Evolutionary conservation across 2,797 vertebrate species (phyloP).

Genomic region (Enteromius trimaculatus): DNA sequence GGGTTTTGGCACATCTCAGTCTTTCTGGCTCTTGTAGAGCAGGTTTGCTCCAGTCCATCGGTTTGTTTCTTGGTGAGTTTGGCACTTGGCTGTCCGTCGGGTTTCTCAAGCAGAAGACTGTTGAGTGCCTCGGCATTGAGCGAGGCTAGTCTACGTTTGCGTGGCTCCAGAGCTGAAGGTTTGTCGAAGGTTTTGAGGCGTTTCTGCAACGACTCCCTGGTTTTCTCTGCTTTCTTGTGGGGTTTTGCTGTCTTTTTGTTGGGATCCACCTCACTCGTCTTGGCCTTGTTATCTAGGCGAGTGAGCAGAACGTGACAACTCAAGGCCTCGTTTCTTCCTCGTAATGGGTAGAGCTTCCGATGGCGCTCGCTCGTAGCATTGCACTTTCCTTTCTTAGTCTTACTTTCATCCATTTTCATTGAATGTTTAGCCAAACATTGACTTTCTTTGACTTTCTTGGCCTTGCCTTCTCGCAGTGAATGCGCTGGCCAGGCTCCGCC

Average conservation of each 20-base stretch:
- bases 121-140: conserved; percentile 96
- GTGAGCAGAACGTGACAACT: conserved; percentile 92
- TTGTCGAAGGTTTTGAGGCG: conserved; percentile 63
- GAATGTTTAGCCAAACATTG: conserved; percentile 64
- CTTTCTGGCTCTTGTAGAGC: conserved; percentile 65
- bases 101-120: conserved; percentile 89
- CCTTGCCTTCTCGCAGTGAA: conserved; percentile 73
- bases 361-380: conserved; percentile 52
- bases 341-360: conserved; percentile 89
- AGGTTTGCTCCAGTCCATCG: conserved; percentile 61
- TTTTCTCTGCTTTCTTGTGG: conserved; percentile 56
- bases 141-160: conserved; percentile 92
- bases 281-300: conserved; percentile 79
- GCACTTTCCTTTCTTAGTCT: conserved; percentile 61
- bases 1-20: conserved; percentile 69
- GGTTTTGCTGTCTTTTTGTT: conserved; percentile 61
- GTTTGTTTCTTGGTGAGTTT: conserved; percentile 71
- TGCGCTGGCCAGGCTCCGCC: conserved; percentile 71
- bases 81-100: conserved; percentile 71
- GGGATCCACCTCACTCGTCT: conserved; percentile 55
- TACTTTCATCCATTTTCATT: conserved; percentile 69
- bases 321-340: conserved; percentile 85
- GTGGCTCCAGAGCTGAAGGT: conserved; percentile 77
- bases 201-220: conserved; percentile 40
- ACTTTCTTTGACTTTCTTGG: conserved; percentile 64